phyloP scores from a whole-genome alignment of 2,797 vertebrate genomes.

The Pelochelys cantorii region DNA sequence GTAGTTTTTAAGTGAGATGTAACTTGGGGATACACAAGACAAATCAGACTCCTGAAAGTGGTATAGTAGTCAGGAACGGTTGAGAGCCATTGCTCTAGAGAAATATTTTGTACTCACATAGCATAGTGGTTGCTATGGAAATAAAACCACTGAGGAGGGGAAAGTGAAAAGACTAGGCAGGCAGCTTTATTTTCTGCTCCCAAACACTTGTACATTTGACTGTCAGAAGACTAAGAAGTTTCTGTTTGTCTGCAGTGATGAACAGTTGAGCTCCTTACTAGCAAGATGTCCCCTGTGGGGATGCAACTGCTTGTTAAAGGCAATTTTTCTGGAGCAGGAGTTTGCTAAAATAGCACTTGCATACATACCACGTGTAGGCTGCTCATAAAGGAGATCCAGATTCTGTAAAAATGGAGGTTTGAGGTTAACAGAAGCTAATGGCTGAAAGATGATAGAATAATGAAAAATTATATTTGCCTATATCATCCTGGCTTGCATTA shows the following conservation, averaged over 20 bases:
- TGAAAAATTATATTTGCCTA: background rate
- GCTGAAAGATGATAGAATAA: fast-evolving
- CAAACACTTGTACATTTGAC: background rate
- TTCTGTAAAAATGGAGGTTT: fast-evolving
- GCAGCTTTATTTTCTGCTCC: background rate
- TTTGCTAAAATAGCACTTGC: background rate
- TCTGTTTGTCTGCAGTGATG: background rate
- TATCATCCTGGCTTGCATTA: background rate
- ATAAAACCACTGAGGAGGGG: background rate
- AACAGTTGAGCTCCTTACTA: background rate
- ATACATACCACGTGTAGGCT: fast-evolving
- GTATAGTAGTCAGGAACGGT: too few relatives aligned
- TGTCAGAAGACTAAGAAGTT: background rate
- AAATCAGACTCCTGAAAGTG: too few relatives aligned
- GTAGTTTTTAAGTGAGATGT: too few relatives aligned
- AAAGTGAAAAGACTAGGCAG: background rate
- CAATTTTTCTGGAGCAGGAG: background rate
- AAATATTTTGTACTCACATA: background rate
- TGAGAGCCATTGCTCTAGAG: background rate
- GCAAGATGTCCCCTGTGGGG: background rate
- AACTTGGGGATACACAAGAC: too few relatives aligned
- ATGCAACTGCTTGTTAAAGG: background rate
- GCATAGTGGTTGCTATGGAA: background rate
- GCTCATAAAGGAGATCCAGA: background rate
- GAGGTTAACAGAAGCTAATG: fast-evolving